These are phyloP conservation scores for Hydrolagus colliei DNA, from an alignment of 2,797 vertebrate genomes.

Conservation along the genomic window DNA sequence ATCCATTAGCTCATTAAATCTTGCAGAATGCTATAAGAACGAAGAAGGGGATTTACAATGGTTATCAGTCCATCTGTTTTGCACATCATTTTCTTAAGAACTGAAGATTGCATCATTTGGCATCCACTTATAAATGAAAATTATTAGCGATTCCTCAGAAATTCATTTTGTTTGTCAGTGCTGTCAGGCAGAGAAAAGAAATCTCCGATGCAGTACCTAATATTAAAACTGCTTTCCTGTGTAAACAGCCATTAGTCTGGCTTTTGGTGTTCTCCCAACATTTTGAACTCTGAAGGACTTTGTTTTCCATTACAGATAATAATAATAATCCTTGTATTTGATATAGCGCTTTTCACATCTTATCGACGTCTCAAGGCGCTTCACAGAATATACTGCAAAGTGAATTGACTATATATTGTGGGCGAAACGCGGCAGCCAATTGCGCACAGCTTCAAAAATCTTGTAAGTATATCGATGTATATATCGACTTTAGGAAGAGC, in stretches of 20 bases:
- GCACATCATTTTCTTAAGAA: conserved; percentile 40
- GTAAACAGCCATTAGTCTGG: neutral
- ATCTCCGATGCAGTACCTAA: neutral
- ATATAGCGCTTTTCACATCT: no score
- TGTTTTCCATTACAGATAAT: neutral
- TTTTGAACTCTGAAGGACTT: neutral
- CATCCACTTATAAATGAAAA: conserved; percentile 37
- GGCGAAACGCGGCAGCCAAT: no score
- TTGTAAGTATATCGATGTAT: neutral
- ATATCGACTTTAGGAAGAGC: neutral
- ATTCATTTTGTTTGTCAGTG: conserved; percentile 12
- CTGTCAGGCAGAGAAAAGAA: neutral
- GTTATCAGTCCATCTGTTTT: conserved; percentile 34
- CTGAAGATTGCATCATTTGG: conserved; percentile 31
- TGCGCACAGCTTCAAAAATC: neutral
- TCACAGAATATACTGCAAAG: no score
- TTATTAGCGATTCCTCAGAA: conserved; percentile 37
- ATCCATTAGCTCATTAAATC: conserved; percentile 52
- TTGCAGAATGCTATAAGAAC: conserved; percentile 41
- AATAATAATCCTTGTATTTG: no score
- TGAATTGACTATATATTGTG: no score
- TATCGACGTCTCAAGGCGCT: no score
- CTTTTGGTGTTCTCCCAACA: neutral
- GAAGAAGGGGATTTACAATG: conserved; percentile 29
- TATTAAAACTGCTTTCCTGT: neutral